Base-by-base conservation (phyloP, 2,797 vertebrate species). In the Schizopygopsis pylzovi region DNA sequence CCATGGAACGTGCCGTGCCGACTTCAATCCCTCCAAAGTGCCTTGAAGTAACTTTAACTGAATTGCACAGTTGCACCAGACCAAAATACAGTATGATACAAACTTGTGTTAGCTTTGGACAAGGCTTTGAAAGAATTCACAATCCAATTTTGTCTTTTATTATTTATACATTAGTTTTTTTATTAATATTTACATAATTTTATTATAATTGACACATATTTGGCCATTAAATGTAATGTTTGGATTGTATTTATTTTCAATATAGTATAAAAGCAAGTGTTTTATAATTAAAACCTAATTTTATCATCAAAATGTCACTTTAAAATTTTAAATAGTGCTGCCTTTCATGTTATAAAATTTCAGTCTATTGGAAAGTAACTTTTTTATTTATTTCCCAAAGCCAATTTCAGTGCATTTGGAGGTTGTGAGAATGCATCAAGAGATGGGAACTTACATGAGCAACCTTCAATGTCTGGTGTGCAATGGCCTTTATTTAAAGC, bases 11-110 rank as follows among this genome's bases (percentile, higher is more conserved):
- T 56, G 47, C 22, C n/a, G 56, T 56, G 47, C 22, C 9, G 11
- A 84, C 63, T 78, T 78, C 39, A 63, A 43, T 78, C 63, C 61
- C 47, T 77, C 6, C 33, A 67, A 77, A 83, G 43, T 65, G 59
- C 72, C n/a, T 28, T 65, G 33, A 68, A 78, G 39, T 43, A 70
- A 84, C 73, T 65, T 72, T 61, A 28, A 72, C 39, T 11, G 16
- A 82, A 82, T 59, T 18, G 63, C 45, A 33, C 25, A 39, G 45
- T 13, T 41, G 15, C 6, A 25, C 15, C 22, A 56, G 80, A 61
- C 70, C 25, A 83, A 47, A 83, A 18, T 25, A 81, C 7, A 41
- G 47, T 71, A 28, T 18, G 6, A 16, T 41, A 25, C 5, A 7
- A 22, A 13, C 5, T 15, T 61, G 47, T 61, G 70, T 61, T 47